Conservation (phyloP, 2,797 vertebrate genomes). For the Erpetoichthys calabaricus region DNA sequence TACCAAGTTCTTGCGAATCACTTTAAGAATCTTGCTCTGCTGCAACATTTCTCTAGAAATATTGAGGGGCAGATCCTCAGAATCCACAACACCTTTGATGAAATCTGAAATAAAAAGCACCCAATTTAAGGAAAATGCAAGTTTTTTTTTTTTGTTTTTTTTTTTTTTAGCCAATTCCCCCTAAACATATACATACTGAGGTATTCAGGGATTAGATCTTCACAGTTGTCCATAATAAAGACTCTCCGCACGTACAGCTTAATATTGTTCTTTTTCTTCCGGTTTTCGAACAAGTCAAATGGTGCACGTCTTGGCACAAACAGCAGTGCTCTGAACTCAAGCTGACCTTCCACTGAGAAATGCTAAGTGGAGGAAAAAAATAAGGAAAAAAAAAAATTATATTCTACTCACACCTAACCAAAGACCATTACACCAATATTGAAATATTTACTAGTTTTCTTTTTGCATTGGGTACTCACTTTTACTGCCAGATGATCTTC, state of each 20-base stretch:
- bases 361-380: conserved; percentile 29
- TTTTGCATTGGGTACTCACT: conserved; percentile 30
- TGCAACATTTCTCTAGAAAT: conserved; percentile 97
- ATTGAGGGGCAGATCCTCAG: conserved; percentile 71
- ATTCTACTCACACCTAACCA: not conserved
- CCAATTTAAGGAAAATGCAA: no score
- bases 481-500: conserved; percentile 89
- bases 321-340: conserved; percentile 78
- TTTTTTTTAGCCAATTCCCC: no score
- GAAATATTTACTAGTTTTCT: no score
- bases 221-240: conserved; percentile 97
- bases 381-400: not conserved
- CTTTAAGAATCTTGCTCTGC: conserved; percentile 94
- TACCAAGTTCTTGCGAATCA: conserved; percentile 90
- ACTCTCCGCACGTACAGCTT: conserved; percentile 89
- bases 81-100: conserved; percentile 74
- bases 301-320: conserved; percentile 81
- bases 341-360: conserved; percentile 79
- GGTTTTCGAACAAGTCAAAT: conserved; percentile 83
- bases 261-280: conserved; percentile 89
- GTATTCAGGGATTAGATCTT: conserved; percentile 89
- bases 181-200: conserved; percentile 62
- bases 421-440: no score
- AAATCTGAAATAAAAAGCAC: conserved; percentile 44
- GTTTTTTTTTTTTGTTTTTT: no score